A percentile compares a stretch with the other conserved stretches of the same genome.
Conservation (phyloP, 2,113 vertebrate genomes). For the Melospiza georgiana region DNA sequence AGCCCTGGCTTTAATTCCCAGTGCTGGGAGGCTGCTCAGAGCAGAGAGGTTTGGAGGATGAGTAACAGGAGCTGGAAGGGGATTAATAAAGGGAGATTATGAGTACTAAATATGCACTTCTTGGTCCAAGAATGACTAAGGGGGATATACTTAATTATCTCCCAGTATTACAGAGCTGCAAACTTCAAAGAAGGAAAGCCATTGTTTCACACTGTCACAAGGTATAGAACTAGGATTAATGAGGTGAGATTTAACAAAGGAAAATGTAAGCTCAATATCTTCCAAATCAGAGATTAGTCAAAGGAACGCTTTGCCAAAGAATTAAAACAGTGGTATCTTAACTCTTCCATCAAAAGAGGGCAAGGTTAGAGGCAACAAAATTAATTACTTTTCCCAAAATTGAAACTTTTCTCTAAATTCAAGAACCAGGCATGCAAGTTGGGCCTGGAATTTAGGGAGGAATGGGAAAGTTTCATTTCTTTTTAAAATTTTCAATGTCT, state of each 20-base stretch:
- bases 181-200: conserved; percentile 15
- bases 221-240: background rate
- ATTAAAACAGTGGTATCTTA: background rate
- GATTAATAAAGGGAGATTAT: conserved; percentile 1
- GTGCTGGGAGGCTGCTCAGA: background rate
- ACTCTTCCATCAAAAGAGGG: background rate
- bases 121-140: conserved; percentile 6
- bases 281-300: conserved; percentile 2
- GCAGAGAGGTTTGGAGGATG: background rate
- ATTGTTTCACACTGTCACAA: background rate
- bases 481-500: background rate
- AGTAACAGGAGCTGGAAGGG: background rate
- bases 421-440: background rate
- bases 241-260: conserved; percentile 26
- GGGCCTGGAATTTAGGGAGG: background rate
- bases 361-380: background rate
- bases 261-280: background rate
- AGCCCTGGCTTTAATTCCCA: background rate
- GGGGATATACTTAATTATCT: conserved; percentile 25
- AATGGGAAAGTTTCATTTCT: background rate
- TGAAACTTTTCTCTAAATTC: background rate
- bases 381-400: background rate
- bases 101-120: conserved; percentile 4
- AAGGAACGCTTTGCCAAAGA: background rate
- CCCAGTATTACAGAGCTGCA: background rate